Evolutionary conservation across 2,888 invertebrate species (phyloP).

Genomic region (Prionchulus punctatus): DNA sequence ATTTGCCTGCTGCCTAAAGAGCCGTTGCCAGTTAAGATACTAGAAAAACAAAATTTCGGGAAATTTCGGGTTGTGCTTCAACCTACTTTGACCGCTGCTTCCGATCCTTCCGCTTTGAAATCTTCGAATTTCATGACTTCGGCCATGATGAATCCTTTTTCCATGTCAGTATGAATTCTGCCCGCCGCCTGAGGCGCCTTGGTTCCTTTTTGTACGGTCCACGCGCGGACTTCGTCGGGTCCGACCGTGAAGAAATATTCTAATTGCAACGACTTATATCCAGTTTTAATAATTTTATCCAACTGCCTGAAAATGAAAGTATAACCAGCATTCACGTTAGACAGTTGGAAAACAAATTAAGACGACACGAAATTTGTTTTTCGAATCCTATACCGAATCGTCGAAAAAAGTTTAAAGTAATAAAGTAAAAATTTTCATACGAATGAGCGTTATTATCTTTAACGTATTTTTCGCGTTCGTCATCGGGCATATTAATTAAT

Average conservation of each 20-base stretch:
- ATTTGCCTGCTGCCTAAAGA: conserved; percentile 72
- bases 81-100: conserved; percentile 61
- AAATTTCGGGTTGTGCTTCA: no score
- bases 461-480: conserved; percentile 56
- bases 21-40: no score
- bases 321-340: no score
- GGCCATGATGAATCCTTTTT: conserved; percentile 99
- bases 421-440: no score
- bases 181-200: conserved; percentile 98
- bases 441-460: conserved; percentile 70
- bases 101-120: conserved; percentile 86
- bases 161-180: conserved; percentile 95
- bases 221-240: conserved; percentile 94
- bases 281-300: conserved; percentile 89
- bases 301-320: conserved; percentile 49
- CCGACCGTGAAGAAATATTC: conserved; percentile 98
- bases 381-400: no score
- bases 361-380: no score
- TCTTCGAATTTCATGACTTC: conserved; percentile 97
- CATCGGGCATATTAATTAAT: conserved; percentile 60
- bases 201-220: conserved; percentile 96
- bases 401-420: no score
- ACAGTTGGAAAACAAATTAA: no score
- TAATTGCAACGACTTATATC: conserved; percentile 85
- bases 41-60: neutral